Percentiles rank a stretch among this genome's conserved stretches.
phyloP scores from a whole-genome alignment of 2,113 vertebrate species.

The Atlantisia rogersi region DNA sequence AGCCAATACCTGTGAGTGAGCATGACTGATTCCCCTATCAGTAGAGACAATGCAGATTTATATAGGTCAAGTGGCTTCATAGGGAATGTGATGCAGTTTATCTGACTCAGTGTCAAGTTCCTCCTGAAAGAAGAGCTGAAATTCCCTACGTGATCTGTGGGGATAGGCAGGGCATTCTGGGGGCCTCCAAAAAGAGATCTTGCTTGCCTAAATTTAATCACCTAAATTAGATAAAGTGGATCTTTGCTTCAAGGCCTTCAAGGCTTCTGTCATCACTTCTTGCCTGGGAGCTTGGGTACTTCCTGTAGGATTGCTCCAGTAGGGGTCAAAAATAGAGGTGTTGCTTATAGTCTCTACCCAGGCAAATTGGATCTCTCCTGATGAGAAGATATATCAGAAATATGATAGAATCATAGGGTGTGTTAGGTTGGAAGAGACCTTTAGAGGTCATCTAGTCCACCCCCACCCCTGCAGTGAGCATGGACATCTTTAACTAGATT shows the following conservation, averaged over 20 bases:
- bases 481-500: too few relatives aligned
- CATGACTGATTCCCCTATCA: neutral
- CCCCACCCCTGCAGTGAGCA: too few relatives aligned
- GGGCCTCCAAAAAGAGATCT: neutral
- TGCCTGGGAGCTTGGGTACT: neutral
- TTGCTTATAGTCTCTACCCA: neutral
- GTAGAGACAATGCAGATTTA: neutral
- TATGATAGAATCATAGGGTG: neutral
- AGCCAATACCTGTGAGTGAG: neutral
- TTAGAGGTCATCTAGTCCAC: too few relatives aligned
- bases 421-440: too few relatives aligned
- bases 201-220: neutral
- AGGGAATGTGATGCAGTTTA: neutral
- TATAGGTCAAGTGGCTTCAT: neutral
- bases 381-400: neutral
- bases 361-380: neutral
- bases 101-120: neutral
- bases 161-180: neutral
- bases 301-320: neutral
- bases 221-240: neutral
- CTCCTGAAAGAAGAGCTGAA: neutral
- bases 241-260: neutral
- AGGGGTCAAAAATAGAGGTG: neutral
- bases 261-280: neutral
- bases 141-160: fast-evolving